These are phyloP conservation scores for Trachymyrmex septentrionalis DNA, from an alignment of 1,140 invertebrate genomes.

Conservation along the genomic window DNA sequence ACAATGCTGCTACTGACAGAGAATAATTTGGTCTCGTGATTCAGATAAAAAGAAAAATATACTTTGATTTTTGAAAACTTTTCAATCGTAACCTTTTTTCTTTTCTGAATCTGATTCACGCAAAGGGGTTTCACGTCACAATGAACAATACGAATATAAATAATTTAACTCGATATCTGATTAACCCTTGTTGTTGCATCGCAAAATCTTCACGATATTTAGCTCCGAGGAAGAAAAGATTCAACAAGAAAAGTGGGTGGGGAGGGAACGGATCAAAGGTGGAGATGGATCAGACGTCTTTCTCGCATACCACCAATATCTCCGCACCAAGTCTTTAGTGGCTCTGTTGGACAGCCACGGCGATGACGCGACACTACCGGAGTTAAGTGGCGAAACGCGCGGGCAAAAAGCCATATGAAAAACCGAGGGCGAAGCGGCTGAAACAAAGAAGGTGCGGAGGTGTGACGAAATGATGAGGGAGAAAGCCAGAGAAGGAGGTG, in stretches of 20 bases:
- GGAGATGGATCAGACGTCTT: slow-evolving; percentile 52
- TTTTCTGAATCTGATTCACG: not conserved
- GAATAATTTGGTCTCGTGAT: too few relatives aligned
- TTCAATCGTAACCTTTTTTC: not conserved
- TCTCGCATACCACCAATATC: slow-evolving; percentile 76
- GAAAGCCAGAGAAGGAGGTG: slow-evolving; percentile 18
- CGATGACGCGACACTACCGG: slow-evolving; percentile 85
- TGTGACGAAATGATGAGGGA: slow-evolving; percentile 82
- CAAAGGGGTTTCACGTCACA: not conserved
- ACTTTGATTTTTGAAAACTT: too few relatives aligned
- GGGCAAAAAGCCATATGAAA: slow-evolving; percentile 82
- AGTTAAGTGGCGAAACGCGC: slow-evolving; percentile 86
- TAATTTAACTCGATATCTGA: slow-evolving; percentile 16
- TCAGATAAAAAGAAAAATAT: too few relatives aligned
- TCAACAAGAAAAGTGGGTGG: slow-evolving; percentile 51
- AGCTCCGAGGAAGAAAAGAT: not conserved
- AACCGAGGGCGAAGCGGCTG: slow-evolving; percentile 82
- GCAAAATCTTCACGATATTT: slow-evolving; percentile 35
- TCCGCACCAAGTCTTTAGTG: slow-evolving; percentile 69
- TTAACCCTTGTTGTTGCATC: slow-evolving; percentile 7
- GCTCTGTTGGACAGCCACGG: slow-evolving; percentile 72
- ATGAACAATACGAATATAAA: not conserved
- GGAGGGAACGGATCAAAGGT: slow-evolving; percentile 58
- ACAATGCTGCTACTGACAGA: too few relatives aligned
- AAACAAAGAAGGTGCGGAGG: slow-evolving; percentile 84